Evolutionary conservation across 2,888 invertebrate species (phyloP), one percentile per base, ranked within the genome.

Genomic region (Apotomis capreana): DNA sequence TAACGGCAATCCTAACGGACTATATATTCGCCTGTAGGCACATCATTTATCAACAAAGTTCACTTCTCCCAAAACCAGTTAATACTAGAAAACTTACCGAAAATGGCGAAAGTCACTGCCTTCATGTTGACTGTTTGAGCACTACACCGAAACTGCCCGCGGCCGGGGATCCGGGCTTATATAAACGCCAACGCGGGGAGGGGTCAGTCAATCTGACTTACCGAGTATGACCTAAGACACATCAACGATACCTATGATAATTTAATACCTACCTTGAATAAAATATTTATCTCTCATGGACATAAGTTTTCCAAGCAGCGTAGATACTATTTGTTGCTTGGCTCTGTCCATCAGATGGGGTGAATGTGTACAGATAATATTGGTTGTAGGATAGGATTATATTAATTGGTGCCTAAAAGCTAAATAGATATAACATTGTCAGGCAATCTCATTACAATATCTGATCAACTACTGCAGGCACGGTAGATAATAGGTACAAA

Each of bases 91-190:
- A 75, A 65, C 92, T 91, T 78, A 92, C 92, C 92, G 67, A 92
- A 88, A 81, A 90, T 78, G 80, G 89, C 79, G 68, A 92, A 78
- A 74, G 87, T 86, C 57, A 84, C 78, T 59, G 86, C 82, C 86
- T 88, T 92, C 92, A 92, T 92, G 75, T 76, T 81, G 74, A 36
- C 83, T 74, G 81, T 63, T 74, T 78, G 76, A 76, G 76, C 73
- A 79, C 81, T 78, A 74, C 78, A 78, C 70, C 79, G 79, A 77
- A 79, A 89, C 89, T 90, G 87, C 74, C 75, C 77, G 64, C 75
- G 68, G 79, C 79, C 77, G 76, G 80, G 78, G 68, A 67, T 55
- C 68, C 44, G 15, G 58, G 57, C 64, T 73, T 75, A 49, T 76
- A 74, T 74, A 74, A 40, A 68, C 64, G 51, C 26, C 46, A 13